These are phyloP conservation scores for Aphodius granarius DNA, from an alignment of 2,888 invertebrate genomes.

Conservation along the genomic window DNA sequence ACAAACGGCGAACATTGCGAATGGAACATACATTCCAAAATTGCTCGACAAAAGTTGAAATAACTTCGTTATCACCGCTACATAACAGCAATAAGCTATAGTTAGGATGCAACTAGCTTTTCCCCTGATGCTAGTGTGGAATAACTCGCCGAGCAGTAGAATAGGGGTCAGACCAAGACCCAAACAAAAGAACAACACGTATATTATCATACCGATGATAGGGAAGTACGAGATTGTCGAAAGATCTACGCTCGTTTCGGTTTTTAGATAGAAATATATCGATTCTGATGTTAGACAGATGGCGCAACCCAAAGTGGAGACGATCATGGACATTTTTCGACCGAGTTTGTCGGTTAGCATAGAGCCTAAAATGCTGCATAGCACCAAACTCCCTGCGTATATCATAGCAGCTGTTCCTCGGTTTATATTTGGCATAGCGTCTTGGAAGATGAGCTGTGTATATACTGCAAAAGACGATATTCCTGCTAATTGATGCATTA, in stretches of 20 bases:
- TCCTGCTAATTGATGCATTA: conserved; percentile 44
- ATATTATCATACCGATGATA: conserved; percentile 42
- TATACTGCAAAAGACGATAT: conserved; percentile 40
- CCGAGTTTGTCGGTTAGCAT: conserved; percentile 27
- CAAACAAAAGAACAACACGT: conserved; percentile 36
- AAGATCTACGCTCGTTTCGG: conserved; percentile 34
- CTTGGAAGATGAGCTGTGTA: conserved; percentile 44
- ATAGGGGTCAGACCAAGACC: conserved; percentile 44
- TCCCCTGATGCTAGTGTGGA: conserved; percentile 43
- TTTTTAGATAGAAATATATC: conserved; percentile 40
- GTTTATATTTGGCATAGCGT: conserved; percentile 43
- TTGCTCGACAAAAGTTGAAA: conserved; percentile 42
- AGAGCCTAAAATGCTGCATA: conserved; percentile 30
- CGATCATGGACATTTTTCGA: conserved; percentile 37
- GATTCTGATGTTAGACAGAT: conserved; percentile 35
- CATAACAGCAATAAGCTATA: conserved; percentile 37
- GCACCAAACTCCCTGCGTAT: conserved; percentile 33
- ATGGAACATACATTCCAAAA: conserved; percentile 44
- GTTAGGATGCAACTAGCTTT: conserved; percentile 41
- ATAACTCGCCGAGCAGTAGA: conserved; percentile 44
- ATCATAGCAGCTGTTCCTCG: conserved; percentile 43
- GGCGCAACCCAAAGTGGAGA: conserved; percentile 36
- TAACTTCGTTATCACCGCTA: conserved; percentile 38
- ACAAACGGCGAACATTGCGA: conserved; percentile 40
- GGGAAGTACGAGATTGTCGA: conserved; percentile 42